phyloP scores from a whole-genome alignment of 2,113 vertebrate genomes.

The Vulpes ferrilata region DNA sequence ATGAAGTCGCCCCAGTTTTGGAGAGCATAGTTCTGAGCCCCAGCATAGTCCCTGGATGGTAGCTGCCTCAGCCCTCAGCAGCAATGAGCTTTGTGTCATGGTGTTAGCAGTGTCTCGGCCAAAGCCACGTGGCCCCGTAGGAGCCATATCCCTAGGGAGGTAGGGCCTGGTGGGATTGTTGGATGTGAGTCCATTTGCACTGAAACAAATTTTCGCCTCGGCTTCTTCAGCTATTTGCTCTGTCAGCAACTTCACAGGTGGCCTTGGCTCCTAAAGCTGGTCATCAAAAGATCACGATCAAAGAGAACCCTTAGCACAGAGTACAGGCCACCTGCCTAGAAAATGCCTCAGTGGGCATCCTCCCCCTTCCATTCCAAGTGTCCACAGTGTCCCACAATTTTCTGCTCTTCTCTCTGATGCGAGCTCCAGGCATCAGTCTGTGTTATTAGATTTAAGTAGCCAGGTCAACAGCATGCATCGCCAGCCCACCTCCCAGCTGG shows the following conservation, averaged over 20 bases:
- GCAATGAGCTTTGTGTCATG: not conserved
- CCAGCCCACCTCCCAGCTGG: slow-evolving; percentile 44
- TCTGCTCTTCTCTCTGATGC: slow-evolving; percentile 33
- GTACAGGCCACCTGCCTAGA: slow-evolving; percentile 71
- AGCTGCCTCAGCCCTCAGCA: not conserved
- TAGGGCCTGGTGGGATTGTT: not conserved
- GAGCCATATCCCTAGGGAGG: not conserved
- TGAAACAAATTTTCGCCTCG: slow-evolving; percentile 66
- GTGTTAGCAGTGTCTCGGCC: not conserved
- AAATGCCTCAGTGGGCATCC: not conserved
- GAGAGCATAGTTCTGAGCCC: not conserved
- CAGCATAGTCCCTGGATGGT: not conserved
- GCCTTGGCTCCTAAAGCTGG: slow-evolving; percentile 71
- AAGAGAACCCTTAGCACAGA: slow-evolving; percentile 52
- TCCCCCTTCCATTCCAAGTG: not conserved
- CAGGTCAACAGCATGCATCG: slow-evolving; percentile 48
- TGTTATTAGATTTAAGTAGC: slow-evolving; percentile 68
- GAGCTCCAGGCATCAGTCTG: slow-evolving; percentile 37
- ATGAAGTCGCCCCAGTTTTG: not conserved
- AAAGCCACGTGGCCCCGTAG: slow-evolving; percentile 2
- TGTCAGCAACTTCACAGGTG: slow-evolving; percentile 77
- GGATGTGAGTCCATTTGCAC: slow-evolving; percentile 43
- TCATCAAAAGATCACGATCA: slow-evolving; percentile 74
- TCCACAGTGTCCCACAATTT: slow-evolving; percentile 46
- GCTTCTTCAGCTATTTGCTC: slow-evolving; percentile 70